Evolutionary conservation across 2,888 invertebrate genomes (phyloP), one percentile per base, ranked within the genome.

Genomic region (Drosophila bunnanda): DNA sequence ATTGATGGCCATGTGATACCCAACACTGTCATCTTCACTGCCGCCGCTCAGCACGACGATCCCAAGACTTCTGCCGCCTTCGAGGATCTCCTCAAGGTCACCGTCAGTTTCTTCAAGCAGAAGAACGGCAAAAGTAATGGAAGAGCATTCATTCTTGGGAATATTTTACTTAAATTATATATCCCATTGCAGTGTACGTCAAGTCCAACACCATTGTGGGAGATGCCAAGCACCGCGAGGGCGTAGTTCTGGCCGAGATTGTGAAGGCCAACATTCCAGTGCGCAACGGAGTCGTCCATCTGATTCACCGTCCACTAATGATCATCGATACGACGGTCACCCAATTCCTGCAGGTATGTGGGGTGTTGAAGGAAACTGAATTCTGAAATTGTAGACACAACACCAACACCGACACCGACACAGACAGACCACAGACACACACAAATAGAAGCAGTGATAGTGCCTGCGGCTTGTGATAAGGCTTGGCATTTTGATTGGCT

Each of bases 1-100:
- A 95, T 98, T 73, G 97, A 97, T 91, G 97, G 97, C 0, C 98
- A 98, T 92, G 96, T 98, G 59, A 96, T 98, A 80, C 97, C 97
- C 0, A 95, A 95, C 89, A 95, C 96, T 90, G 97, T 97, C 28
- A 94, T 98, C 64, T 98, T 98, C 93, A 97, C 97, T 0, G 94
- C 96, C 77, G 96, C 97, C 17, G 96, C 97, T 1, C 94, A 94
- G 8, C 95, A 96, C 80, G 94, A 95, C 73, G 93, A 94, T 75
- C 95, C 96, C 78, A 97, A 95, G 90, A 95, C 96, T 90, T 97
- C 97, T 7, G 93, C 96, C 78, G 96, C 97, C 28, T 96, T 96
- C 90, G 94, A 95, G 41, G 97, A 97, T 89, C 96, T 96, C 89
- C 94, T 97, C 73, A 96, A 96, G 92, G 97, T 97, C 57, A 95